Evolutionary conservation across 53 echinoderm and acorn worm species (phyloP).

Genomic region (Paracentrotus lividus): DNA sequence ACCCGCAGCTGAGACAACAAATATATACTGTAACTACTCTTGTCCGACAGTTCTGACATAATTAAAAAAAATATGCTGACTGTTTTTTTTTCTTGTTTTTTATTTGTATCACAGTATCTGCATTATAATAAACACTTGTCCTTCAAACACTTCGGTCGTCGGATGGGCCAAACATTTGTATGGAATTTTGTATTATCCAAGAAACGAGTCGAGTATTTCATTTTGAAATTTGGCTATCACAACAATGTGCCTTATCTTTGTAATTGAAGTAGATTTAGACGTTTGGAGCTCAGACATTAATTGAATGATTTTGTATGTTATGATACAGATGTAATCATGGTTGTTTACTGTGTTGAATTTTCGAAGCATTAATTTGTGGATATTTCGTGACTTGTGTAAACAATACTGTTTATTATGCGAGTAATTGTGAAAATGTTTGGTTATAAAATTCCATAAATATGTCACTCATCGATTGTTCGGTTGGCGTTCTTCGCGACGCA

Average conservation of each 20-base stretch:
- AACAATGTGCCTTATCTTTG: constrained; percentile 38
- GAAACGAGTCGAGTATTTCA: not conserved
- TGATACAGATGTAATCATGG: not conserved
- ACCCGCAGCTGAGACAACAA: constrained; percentile 51
- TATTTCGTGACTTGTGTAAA: constrained; percentile 46
- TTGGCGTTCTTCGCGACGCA: not conserved
- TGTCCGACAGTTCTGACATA: not conserved
- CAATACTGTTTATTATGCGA: not conserved
- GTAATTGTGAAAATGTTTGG: constrained; percentile 11
- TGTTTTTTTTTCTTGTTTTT: not conserved
- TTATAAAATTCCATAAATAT: not conserved
- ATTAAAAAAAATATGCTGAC: not conserved
- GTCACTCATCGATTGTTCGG: constrained; percentile 21
- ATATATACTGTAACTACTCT: constrained; percentile 61
- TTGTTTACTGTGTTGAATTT: constrained; percentile 50
- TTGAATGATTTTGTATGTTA: not conserved
- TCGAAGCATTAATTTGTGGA: not conserved
- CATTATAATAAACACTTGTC: constrained; percentile 43
- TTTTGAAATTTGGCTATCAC: constrained; percentile 55
- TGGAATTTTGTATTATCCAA: constrained; percentile 23
- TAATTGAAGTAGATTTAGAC: constrained; percentile 17
- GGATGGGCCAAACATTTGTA: not conserved
- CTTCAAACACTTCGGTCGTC: not conserved
- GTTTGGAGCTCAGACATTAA: not conserved
- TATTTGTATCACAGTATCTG: constrained; percentile 54